Percentiles rank a stretch among this genome's conserved stretches.
These are phyloP conservation scores for Oryctes rhinoceros DNA, from an alignment of 1,140 invertebrate species.

Conservation along the genomic window DNA sequence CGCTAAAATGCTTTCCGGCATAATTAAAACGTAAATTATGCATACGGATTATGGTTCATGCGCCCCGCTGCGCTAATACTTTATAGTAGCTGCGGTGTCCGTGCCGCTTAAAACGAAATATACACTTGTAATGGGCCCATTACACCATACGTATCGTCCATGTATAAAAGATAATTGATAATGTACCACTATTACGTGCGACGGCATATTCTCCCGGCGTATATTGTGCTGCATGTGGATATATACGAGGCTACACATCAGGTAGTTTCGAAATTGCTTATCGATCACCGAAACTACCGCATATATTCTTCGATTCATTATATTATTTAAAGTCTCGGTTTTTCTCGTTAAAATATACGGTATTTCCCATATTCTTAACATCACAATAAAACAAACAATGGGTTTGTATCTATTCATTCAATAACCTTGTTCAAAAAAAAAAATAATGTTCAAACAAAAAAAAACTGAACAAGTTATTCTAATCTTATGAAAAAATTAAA, in stretches of 20 bases:
- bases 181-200: constrained; percentile 4
- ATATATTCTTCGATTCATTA: too few relatives aligned
- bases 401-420: too few relatives aligned
- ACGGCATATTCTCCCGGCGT: neutral
- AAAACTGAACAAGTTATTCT: too few relatives aligned
- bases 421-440: too few relatives aligned
- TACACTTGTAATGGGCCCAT: constrained; percentile 8
- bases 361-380: too few relatives aligned
- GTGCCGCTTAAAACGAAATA: neutral
- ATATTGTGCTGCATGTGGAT: neutral
- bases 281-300: neutral
- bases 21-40: constrained; percentile 7
- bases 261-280: neutral
- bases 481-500: too few relatives aligned
- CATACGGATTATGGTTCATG: neutral
- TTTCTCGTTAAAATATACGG: too few relatives aligned
- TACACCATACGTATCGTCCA: neutral
- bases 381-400: too few relatives aligned
- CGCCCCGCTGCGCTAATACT: neutral
- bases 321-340: too few relatives aligned
- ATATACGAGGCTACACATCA: neutral
- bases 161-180: constrained; percentile 11
- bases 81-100: neutral
- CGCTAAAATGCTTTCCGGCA: neutral
- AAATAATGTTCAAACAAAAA: too few relatives aligned